Base-by-base conservation (phyloP, 2,113 vertebrate species). In the Miniopterus natalensis region DNA sequence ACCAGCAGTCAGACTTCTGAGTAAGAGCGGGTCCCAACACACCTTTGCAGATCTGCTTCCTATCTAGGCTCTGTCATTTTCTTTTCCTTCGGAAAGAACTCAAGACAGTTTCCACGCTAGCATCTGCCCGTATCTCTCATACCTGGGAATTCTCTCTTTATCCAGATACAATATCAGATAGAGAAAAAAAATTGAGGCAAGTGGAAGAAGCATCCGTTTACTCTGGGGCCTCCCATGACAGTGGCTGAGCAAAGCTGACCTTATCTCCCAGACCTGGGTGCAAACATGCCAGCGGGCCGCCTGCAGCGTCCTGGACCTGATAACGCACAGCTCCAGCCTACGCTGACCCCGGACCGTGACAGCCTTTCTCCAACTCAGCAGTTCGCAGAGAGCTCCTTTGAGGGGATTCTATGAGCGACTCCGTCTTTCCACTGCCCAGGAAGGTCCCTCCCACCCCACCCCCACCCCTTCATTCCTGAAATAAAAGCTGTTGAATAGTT, bases 401-500 rank as follows among this genome's bases (percentile, higher is more conserved):
- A 87, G 66, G 47, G 8, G n/a, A 57, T 96, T 85, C 84, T n/a
- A 0, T 73, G 59, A 77, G 53, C 21, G 31, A 65, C n/a, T 86
- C 66, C 45, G 87, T 92, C 36, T 31, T 83, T 17, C 81, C 61
- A 40, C 7, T 29, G 55, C 47, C 31, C 14, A 5, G 53, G 5
- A 85, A 66, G 18, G 2, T 42, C 36, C 45, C 84, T 59, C n/a
- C 45, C 13, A 29, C 8, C 17, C 17, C 47, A 47, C 45, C 51
- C 27, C 25, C 47, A 57, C 36, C 63, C 59, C 81, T 29, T 95
- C 45, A 59, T 49, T 92, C 80, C 90, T 27, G 36, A 59, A 97
- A 96, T 92, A 92, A 96, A 88, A 87, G 83, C 95, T 36, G 42
- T 65, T 51, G 90, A 97, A 94, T 81, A 95, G 63, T 88, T 97